A percentile compares a stretch with the other conserved stretches of the same genome.
Conservation (phyloP, 64 coral and sea anemone genomes). For the Acropora yongei region DNA sequence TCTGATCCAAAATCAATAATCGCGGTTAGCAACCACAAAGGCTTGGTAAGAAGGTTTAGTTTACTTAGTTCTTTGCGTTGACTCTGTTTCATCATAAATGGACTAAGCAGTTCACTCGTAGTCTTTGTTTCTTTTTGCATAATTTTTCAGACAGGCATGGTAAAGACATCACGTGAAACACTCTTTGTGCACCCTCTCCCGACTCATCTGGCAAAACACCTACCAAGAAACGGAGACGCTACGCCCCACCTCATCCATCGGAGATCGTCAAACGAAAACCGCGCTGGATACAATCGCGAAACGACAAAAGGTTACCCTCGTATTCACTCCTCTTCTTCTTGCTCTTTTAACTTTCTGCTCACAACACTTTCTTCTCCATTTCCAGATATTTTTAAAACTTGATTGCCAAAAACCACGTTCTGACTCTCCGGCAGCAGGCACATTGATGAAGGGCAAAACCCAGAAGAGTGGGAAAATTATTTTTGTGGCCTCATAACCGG, state of each 20-base stretch:
- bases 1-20: constrained; percentile 50
- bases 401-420: neutral
- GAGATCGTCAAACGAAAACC: constrained; percentile 4
- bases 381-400: neutral
- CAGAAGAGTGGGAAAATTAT: too few species aligned
- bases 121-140: neutral
- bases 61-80: too few species aligned
- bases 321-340: neutral
- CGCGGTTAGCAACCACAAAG: constrained; percentile 35
- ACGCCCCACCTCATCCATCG: constrained; percentile 46
- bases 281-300: neutral
- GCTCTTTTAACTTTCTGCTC: neutral
- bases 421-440: neutral
- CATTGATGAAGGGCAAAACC: neutral
- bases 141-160: constrained; percentile 35
- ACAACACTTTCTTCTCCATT: neutral
- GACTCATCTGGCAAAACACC: constrained; percentile 47
- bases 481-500: too few species aligned
- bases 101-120: too few species aligned
- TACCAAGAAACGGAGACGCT: neutral
- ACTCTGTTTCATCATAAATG: too few species aligned
- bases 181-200: constrained; percentile 56
- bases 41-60: constrained; percentile 45
- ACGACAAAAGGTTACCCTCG: neutral
- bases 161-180: constrained; percentile 45